Evolutionary conservation across 2,888 invertebrate genomes (phyloP).

Genomic region (Synanthedon tipuliformis): DNA sequence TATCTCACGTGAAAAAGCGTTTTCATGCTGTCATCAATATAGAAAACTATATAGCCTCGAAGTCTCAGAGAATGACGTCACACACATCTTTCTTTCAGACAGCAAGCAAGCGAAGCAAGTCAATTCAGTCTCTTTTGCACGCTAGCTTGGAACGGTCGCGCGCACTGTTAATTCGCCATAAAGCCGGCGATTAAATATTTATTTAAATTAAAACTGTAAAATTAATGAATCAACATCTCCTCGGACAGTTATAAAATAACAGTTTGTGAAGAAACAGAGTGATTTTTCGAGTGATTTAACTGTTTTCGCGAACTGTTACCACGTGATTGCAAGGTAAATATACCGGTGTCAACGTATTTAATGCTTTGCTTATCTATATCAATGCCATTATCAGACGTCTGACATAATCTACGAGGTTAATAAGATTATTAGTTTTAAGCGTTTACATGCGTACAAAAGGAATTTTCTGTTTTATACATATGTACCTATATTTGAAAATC

Average conservation of each 20-base stretch:
- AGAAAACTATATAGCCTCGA: no score
- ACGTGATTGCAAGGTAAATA: slow-evolving; percentile 12
- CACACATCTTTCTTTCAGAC: no score
- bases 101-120: no score
- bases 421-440: no score
- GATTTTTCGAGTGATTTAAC: neutral
- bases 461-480: no score
- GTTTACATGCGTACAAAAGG: no score
- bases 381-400: slow-evolving; percentile 2
- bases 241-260: no score
- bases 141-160: neutral
- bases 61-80: no score
- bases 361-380: neutral
- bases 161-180: neutral
- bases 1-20: neutral
- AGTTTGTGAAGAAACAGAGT: neutral
- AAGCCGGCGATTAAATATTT: neutral
- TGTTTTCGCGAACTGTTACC: slow-evolving; percentile 1
- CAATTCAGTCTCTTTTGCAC: neutral
- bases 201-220: neutral
- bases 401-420: neutral
- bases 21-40: neutral
- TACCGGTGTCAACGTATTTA: neutral
- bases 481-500: no score
- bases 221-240: neutral